Evolutionary conservation across 2,888 invertebrate species (phyloP).

Genomic region (Oxycera nigricornis): DNA sequence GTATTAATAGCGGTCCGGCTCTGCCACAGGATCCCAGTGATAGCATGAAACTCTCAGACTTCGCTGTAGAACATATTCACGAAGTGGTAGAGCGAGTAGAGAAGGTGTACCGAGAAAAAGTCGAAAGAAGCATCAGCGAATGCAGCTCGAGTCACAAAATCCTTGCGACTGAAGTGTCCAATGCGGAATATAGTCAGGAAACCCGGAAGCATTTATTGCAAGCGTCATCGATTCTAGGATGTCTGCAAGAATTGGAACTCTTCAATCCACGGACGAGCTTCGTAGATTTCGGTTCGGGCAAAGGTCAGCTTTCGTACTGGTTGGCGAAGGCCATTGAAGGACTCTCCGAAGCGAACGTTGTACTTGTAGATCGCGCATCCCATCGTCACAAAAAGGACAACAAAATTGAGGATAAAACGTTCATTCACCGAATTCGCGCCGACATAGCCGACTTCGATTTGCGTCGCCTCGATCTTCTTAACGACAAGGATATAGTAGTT

Average conservation of each 20-base stretch:
- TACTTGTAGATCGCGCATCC: constrained; percentile 81
- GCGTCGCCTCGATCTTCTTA: constrained; percentile 62
- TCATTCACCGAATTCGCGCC: constrained; percentile 73
- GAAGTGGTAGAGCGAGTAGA: constrained; percentile 62
- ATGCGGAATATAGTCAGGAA: constrained; percentile 67
- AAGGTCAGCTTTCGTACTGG: constrained; percentile 84
- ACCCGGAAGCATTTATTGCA: constrained; percentile 79
- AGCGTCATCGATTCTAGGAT: constrained; percentile 77
- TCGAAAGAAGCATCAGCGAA: constrained; percentile 60
- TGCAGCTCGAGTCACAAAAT: constrained; percentile 61
- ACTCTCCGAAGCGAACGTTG: constrained; percentile 65
- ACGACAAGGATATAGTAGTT: constrained; percentile 68
- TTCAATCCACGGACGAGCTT: constrained; percentile 72
- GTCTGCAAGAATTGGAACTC: constrained; percentile 69
- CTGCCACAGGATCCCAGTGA: constrained; percentile 35
- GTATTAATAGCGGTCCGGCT: constrained; percentile 54
- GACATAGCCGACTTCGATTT: constrained; percentile 83
- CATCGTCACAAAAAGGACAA: constrained; percentile 83
- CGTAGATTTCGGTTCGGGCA: constrained; percentile 90
- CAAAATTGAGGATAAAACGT: constrained; percentile 63
- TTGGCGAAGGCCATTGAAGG: constrained; percentile 67
- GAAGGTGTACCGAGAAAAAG: constrained; percentile 57
- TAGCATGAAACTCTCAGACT: constrained; percentile 58
- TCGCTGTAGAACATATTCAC: constrained; percentile 58
- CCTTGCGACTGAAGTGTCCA: constrained; percentile 64